Conservation (phyloP, 2,797 vertebrate species). For the Lagorchestes hirsutus region DNA sequence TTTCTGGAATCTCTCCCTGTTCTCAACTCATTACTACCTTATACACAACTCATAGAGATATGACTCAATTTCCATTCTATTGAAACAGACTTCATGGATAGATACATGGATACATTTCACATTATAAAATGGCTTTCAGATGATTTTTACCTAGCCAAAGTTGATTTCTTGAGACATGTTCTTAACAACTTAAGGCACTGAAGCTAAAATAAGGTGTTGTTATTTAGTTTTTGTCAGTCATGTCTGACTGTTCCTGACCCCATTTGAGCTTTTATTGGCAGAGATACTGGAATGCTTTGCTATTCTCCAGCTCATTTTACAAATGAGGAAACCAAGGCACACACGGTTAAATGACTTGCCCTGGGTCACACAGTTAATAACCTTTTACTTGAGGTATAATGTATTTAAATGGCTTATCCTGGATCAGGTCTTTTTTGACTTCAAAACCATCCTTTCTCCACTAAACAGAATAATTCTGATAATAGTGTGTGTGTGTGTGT, state of each 20-base stretch:
- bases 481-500: background rate
- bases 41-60: background rate
- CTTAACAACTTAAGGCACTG: background rate
- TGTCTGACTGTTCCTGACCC: background rate
- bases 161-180: background rate
- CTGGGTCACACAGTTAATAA: background rate
- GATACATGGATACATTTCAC: background rate
- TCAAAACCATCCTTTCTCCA: too few relatives aligned
- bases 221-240: background rate
- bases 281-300: background rate
- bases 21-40: background rate
- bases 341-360: background rate
- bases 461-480: background rate
- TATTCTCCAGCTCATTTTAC: background rate
- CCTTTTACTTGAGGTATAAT: background rate
- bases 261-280: background rate
- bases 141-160: background rate
- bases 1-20: background rate
- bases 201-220: background rate
- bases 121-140: background rate
- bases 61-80: background rate
- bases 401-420: background rate
- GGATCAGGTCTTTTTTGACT: background rate
- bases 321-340: background rate
- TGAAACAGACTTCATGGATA: background rate